A percentile compares a stretch with the other conserved stretches of the same genome.
Evolutionary conservation across 2,797 vertebrate genomes (phyloP).

Genomic region (Chrosomus eos): DNA sequence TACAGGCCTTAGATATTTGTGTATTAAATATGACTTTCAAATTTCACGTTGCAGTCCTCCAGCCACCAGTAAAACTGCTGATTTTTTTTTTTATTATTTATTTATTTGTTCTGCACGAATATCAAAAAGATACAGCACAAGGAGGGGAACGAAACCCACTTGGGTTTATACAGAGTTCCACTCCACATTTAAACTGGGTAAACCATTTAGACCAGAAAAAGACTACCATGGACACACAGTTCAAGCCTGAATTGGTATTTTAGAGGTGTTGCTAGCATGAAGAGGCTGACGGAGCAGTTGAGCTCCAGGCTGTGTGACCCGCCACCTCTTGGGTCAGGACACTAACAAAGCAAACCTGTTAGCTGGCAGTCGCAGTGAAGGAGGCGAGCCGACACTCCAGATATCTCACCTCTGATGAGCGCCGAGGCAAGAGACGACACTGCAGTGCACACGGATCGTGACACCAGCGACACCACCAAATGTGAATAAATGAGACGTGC

Average conservation of each 20-base stretch:
- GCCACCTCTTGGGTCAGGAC: constrained; percentile 37
- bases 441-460: constrained; percentile 42
- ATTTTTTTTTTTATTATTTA: too few relatives aligned
- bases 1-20: not conserved
- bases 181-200: not conserved
- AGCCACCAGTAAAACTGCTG: not conserved
- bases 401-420: constrained; percentile 43
- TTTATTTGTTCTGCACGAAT: too few relatives aligned
- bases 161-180: too few relatives aligned
- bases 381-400: constrained; percentile 16
- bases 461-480: constrained; percentile 57
- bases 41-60: not conserved
- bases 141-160: too few relatives aligned
- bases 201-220: not conserved
- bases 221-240: not conserved
- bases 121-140: too few relatives aligned
- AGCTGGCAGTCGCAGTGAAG: constrained; percentile 1
- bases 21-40: not conserved
- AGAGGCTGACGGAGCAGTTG: not conserved
- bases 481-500: not conserved
- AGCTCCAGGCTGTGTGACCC: constrained; percentile 15
- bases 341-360: constrained; percentile 39
- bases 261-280: not conserved
- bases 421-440: not conserved
- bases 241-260: not conserved